Conservation (phyloP, 2,113 vertebrate species). For the Emberiza fucata region DNA sequence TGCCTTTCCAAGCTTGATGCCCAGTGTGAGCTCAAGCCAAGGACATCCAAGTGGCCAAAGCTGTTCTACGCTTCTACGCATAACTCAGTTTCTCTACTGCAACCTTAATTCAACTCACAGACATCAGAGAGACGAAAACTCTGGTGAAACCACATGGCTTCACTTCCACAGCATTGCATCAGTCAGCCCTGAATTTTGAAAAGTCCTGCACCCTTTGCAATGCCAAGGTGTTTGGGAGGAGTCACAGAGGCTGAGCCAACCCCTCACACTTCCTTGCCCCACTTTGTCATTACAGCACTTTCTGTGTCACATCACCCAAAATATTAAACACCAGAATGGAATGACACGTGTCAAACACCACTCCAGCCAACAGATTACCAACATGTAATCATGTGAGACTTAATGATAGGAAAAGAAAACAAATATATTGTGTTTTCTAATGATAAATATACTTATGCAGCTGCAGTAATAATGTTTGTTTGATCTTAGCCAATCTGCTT, state of each 20-base stretch:
- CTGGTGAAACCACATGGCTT: background rate
- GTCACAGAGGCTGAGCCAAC: background rate
- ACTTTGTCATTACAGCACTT: background rate
- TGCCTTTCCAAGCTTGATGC: fast-evolving
- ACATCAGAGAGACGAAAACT: background rate
- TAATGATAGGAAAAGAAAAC: background rate
- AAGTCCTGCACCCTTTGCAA: background rate
- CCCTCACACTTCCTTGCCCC: background rate
- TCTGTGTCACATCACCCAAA: background rate
- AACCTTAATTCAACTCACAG: background rate
- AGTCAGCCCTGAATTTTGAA: background rate
- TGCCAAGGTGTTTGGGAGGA: background rate
- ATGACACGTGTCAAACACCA: background rate
- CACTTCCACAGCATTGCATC: background rate
- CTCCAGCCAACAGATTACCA: background rate
- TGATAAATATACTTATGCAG: background rate
- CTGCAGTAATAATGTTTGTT: background rate
- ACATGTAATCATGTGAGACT: background rate
- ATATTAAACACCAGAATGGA: background rate
- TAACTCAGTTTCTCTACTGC: background rate
- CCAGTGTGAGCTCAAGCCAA: background rate
- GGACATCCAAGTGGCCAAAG: background rate
- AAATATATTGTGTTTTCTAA: background rate
- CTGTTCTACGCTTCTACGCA: background rate
- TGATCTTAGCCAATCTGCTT: background rate